A percentile compares a stretch with the other conserved stretches of the same genome.
Evolutionary conservation across 1,140 invertebrate species (phyloP).

Genomic region (Littorina saxatilis): DNA sequence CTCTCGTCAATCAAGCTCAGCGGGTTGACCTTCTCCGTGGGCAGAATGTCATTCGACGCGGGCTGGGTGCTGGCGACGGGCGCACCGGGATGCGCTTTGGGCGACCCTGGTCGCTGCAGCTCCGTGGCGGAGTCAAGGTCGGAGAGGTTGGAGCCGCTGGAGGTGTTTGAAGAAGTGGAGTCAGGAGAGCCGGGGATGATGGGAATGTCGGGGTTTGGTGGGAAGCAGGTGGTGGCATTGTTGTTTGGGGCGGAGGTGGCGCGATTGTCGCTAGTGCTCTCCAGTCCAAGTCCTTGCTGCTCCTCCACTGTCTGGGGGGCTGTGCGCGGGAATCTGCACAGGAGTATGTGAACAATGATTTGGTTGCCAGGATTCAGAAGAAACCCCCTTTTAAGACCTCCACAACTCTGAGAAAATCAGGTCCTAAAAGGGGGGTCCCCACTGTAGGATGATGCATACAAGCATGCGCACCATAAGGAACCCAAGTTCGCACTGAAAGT

Average conservation of each 20-base stretch:
- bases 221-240: not conserved
- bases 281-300: slow-evolving; percentile 54
- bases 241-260: slow-evolving; percentile 61
- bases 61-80: slow-evolving; percentile 23
- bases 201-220: slow-evolving; percentile 24
- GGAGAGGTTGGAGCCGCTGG: slow-evolving; percentile 59
- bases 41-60: slow-evolving; percentile 50
- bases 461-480: too few relatives aligned
- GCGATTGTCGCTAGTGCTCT: slow-evolving; percentile 35
- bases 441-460: too few relatives aligned
- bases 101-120: slow-evolving; percentile 47
- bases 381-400: too few relatives aligned
- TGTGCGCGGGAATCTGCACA: slow-evolving; percentile 64
- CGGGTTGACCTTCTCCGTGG: slow-evolving; percentile 63
- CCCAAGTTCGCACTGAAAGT: too few relatives aligned
- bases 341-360: too few relatives aligned
- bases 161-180: slow-evolving; percentile 57
- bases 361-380: too few relatives aligned
- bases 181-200: slow-evolving; percentile 60
- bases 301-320: slow-evolving; percentile 62
- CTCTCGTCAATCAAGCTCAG: slow-evolving; percentile 54
- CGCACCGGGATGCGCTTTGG: slow-evolving; percentile 5
- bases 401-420: too few relatives aligned
- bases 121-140: slow-evolving; percentile 66
- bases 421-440: not conserved